These are phyloP conservation scores for Hirtodrosophila histrioides DNA, from an alignment of 2,888 invertebrate genomes.

Conservation along the genomic window DNA sequence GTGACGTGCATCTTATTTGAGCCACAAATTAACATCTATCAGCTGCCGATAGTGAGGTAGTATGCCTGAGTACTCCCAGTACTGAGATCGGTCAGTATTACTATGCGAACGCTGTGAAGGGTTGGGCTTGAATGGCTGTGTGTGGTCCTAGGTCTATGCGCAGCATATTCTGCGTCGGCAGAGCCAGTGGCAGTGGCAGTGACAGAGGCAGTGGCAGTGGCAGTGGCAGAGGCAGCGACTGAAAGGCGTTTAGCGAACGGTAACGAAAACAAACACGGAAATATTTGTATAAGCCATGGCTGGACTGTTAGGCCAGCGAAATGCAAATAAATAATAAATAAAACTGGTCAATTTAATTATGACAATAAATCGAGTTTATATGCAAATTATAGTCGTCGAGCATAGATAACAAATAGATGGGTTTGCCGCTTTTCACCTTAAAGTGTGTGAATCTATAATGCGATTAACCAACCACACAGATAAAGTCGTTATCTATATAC, in stretches of 20 bases:
- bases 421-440: constrained; percentile 33
- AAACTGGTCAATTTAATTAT: constrained; percentile 75
- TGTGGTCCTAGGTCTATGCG: constrained; percentile 48
- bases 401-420: constrained; percentile 19
- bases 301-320: constrained; percentile 31
- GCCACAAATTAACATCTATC: constrained; percentile 60
- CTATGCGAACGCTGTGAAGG: constrained; percentile 1
- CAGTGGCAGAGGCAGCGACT: background rate
- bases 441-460: constrained; percentile 57
- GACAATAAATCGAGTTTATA: constrained; percentile 65
- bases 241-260: constrained; percentile 23
- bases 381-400: constrained; percentile 54
- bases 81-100: constrained; percentile 1
- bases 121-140: constrained; percentile 19
- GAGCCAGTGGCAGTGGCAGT: too few relatives aligned
- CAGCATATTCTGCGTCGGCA: constrained; percentile 9
- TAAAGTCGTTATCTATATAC: background rate
- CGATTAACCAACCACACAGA: constrained; percentile 44
- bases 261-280: constrained; percentile 58
- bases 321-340: constrained; percentile 66
- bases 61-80: constrained; percentile 4
- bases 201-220: too few relatives aligned
- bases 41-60: constrained; percentile 20
- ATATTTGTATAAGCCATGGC: constrained; percentile 41
- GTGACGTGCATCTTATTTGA: constrained; percentile 67